These are phyloP conservation scores for Tiliacea citrago DNA, from an alignment of 2,888 invertebrate species.

Conservation along the genomic window DNA sequence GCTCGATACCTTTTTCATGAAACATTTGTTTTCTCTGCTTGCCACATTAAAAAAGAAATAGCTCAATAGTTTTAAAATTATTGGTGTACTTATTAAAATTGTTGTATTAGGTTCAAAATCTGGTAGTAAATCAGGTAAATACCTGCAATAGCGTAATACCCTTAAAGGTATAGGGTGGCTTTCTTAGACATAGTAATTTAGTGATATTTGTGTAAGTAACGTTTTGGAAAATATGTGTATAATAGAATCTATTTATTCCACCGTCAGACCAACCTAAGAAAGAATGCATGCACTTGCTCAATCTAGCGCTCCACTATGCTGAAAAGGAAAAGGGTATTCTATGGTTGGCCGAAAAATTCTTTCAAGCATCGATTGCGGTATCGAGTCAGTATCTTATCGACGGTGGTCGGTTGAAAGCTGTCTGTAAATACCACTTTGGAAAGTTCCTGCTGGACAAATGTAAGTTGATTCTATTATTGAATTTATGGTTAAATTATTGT, in stretches of 20 bases:
- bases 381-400: conserved; percentile 83
- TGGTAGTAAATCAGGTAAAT: not conserved
- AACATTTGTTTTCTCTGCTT: not conserved
- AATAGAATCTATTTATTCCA: not conserved
- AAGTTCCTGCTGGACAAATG: conserved; percentile 90
- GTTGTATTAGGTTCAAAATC: not conserved
- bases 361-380: conserved; percentile 85
- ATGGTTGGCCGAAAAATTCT: conserved; percentile 91
- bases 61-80: not conserved
- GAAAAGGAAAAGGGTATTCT: conserved; percentile 87
- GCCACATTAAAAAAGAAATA: not conserved
- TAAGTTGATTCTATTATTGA: conserved; percentile 67
- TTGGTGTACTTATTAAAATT: not conserved
- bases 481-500: not conserved
- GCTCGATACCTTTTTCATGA: too few relatives aligned
- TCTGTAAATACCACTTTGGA: conserved; percentile 89
- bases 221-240: not conserved
- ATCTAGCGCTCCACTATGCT: conserved; percentile 82
- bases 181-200: not conserved
- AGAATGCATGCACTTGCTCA: conserved; percentile 84
- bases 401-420: conserved; percentile 87
- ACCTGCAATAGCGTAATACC: not conserved
- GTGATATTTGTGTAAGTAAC: not conserved
- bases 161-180: not conserved
- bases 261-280: conserved; percentile 79